Percentiles rank a stretch among this genome's conserved stretches.
phyloP scores from a whole-genome alignment of 37 sponge, comb jelly and placozoan genomes.

The Agelas oroides region DNA sequence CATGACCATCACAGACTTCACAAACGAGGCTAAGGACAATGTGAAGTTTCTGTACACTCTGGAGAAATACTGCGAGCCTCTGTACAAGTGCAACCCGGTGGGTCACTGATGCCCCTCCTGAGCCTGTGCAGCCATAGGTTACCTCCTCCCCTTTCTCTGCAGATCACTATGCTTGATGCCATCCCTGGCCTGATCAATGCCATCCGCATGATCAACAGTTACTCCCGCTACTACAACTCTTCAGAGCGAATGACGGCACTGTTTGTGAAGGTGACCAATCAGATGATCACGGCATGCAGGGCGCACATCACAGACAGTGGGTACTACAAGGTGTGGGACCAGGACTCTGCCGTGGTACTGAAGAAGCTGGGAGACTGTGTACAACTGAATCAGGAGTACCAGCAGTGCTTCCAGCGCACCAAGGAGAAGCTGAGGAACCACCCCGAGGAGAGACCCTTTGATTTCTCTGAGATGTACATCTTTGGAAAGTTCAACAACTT shows the following conservation, averaged over 20 bases:
- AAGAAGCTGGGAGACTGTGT: constrained; percentile 82
- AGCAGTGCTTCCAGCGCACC: constrained; percentile 92
- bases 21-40: constrained; percentile 99
- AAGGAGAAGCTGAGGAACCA: constrained; percentile 87
- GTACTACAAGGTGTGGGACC: constrained; percentile 92
- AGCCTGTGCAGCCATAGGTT: too few species aligned
- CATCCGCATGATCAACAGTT: constrained; percentile 99
- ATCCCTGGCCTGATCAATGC: constrained; percentile 99
- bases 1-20: constrained; percentile 93
- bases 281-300: constrained; percentile 98
- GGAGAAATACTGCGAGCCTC: constrained; percentile 95
- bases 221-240: constrained; percentile 99
- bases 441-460: constrained; percentile 94
- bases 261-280: constrained; percentile 98
- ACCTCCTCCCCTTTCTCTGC: neutral
- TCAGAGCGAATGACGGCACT: constrained; percentile 99
- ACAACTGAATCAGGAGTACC: constrained; percentile 93
- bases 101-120: neutral
- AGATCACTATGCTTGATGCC: constrained; percentile 93
- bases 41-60: constrained; percentile 99
- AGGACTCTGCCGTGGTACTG: constrained; percentile 76
- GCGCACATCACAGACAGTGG: constrained; percentile 93
- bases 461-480: constrained; percentile 99
- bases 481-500: constrained; percentile 99
- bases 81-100: constrained; percentile 97